Evolutionary conservation across 2,113 vertebrate species (phyloP).

Genomic region (Solea solea): DNA sequence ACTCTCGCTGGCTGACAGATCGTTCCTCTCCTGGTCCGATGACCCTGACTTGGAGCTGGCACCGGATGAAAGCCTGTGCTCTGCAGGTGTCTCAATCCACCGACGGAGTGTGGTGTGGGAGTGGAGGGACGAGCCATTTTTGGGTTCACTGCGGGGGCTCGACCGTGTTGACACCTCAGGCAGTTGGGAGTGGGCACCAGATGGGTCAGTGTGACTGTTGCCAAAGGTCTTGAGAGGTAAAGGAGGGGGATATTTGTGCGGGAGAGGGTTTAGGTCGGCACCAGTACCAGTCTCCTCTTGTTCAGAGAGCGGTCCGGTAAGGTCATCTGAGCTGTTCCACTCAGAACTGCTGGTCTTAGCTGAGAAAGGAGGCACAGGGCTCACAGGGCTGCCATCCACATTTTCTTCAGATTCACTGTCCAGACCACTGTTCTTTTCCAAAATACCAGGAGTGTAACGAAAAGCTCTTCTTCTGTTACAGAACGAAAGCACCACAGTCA

Average conservation of each 20-base stretch:
- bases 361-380: slow-evolving; percentile 49
- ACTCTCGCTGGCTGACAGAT: slow-evolving; percentile 78
- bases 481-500: slow-evolving; percentile 10
- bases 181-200: slow-evolving; percentile 27
- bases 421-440: slow-evolving; percentile 43
- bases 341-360: slow-evolving; percentile 79
- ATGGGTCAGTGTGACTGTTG: slow-evolving; percentile 36
- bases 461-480: slow-evolving; percentile 66
- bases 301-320: slow-evolving; percentile 70
- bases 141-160: slow-evolving; percentile 41
- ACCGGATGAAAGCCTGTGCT: slow-evolving; percentile 70
- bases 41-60: slow-evolving; percentile 79
- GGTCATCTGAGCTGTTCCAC: slow-evolving; percentile 82
- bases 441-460: slow-evolving; percentile 64
- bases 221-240: slow-evolving; percentile 87
- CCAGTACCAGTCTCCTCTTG: slow-evolving; percentile 60
- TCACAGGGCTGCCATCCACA: slow-evolving; percentile 48
- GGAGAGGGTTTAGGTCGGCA: slow-evolving; percentile 21
- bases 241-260: slow-evolving; percentile 75
- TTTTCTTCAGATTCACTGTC: slow-evolving; percentile 57
- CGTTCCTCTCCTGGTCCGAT: slow-evolving; percentile 78
- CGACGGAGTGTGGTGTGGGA: slow-evolving; percentile 48
- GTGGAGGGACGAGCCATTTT: slow-evolving; percentile 40
- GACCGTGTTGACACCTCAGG: slow-evolving; percentile 25
- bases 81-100: slow-evolving; percentile 72